Base-by-base conservation (phyloP, 2,888 invertebrate genomes). In the Helleia helle region DNA sequence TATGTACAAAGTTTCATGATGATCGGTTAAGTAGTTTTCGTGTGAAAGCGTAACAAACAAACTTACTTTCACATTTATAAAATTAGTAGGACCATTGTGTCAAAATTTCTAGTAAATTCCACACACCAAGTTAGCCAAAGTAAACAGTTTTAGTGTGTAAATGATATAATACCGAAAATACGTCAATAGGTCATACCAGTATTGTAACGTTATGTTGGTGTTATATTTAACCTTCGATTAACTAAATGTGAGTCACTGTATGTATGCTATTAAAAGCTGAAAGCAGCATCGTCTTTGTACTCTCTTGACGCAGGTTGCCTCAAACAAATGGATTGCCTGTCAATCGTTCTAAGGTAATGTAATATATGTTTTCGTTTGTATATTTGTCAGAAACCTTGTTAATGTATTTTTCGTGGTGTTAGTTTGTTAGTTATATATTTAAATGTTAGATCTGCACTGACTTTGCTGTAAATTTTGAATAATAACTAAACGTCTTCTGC, bases 141-240 rank as follows among this genome's bases (percentile, higher is more conserved):
- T 29, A 29, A 13, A 29, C 12, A 24, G 12, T n/a, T n/a, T n/a
- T 36, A 36, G 36, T 24, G 3, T 22, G 6, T 11, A 22, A 17
- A 18, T 17, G 22, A 11, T 12, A 18, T 12, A 9, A 18, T 34
- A 12, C n/a, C n/a, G 34, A 31, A 31, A 31, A 31, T 28, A 30
- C 38, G 36, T 27, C 29, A 39, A 37, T 34, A 37, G 43, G 34
- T 41, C 37, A 40, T 42, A 47, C 25, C 27, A 41, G 57, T 56
- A 59, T 56, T 54, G 50, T 51, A 25, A 52, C 55, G 61, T 56
- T 65, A 65, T 59, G 53, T 54, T 50, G 49, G 44, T 47, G 62
- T 59, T 70, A 70, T 63, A 69, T 71, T 68, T 71, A 77, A 71
- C 65, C 69, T 71, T 77, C 76, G 73, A 77, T 81, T 75, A 72